phyloP scores from a whole-genome alignment of 1,140 invertebrate genomes.

The Penaeus japonicus region DNA sequence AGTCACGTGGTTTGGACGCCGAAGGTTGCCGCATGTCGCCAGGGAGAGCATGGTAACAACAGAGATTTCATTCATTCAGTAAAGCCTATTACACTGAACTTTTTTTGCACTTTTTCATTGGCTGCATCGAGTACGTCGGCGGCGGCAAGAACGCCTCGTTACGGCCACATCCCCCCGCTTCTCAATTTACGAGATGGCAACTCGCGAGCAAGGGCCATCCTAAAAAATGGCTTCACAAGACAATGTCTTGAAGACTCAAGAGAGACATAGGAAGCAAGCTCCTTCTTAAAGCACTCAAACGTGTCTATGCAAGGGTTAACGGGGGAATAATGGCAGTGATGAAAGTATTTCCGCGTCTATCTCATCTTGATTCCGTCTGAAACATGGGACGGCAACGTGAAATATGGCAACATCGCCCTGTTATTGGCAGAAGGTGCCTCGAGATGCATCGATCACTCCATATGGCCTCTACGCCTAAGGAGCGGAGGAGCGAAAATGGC shows the following conservation, averaged over 20 bases:
- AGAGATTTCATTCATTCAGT: too few relatives aligned
- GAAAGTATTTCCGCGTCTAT: conserved; percentile 37
- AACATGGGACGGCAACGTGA: conserved; percentile 50
- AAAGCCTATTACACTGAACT: too few relatives aligned
- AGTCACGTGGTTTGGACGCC: conserved; percentile 47
- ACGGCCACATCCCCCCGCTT: background rate
- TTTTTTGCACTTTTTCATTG: too few relatives aligned
- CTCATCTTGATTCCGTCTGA: conserved; percentile 20
- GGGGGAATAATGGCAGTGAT: background rate
- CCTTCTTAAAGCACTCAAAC: background rate
- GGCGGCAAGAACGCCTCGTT: background rate
- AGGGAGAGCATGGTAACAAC: background rate
- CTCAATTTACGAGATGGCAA: background rate
- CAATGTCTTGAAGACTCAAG: conserved; percentile 20
- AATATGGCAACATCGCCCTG: conserved; percentile 57
- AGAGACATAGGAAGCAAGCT: background rate
- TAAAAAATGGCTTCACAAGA: conserved; percentile 52
- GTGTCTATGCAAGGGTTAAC: background rate
- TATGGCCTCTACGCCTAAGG: conserved; percentile 26
- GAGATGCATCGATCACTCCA: conserved; percentile 56
- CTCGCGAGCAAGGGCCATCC: conserved; percentile 21
- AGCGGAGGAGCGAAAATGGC: conserved; percentile 34
- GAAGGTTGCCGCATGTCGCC: conserved; percentile 24
- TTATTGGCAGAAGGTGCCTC: conserved; percentile 55
- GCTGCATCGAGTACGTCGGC: too few relatives aligned